These are phyloP conservation scores for Chloromyia formosa DNA, from an alignment of 2,888 invertebrate species.

Conservation along the genomic window DNA sequence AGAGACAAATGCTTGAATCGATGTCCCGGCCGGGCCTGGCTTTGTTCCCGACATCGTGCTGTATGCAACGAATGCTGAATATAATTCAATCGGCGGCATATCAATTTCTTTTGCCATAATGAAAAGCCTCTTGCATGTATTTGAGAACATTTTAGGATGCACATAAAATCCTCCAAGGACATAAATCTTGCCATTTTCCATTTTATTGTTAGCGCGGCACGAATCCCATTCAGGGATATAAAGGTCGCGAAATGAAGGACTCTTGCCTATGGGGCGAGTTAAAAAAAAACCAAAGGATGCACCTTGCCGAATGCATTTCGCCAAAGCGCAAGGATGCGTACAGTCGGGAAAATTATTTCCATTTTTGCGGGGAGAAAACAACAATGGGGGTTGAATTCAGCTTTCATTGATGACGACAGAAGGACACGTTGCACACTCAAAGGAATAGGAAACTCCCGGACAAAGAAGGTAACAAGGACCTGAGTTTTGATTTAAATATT, in stretches of 20 bases:
- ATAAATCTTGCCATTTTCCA: conserved; percentile 39
- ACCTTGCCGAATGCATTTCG: conserved; percentile 13
- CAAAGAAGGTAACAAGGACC: conserved; percentile 36
- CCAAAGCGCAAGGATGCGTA: conserved; percentile 6
- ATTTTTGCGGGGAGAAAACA: neutral
- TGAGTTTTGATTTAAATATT: conserved; percentile 47
- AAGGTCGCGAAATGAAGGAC: neutral
- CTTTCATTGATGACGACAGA: neutral
- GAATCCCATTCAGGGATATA: conserved; percentile 3
- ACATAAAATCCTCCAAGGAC: neutral
- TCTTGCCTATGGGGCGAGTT: neutral
- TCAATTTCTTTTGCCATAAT: conserved; percentile 24
- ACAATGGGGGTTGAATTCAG: neutral
- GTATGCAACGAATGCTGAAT: neutral
- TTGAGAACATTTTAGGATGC: conserved; percentile 9
- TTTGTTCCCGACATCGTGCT: conserved; percentile 1
- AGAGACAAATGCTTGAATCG: conserved; percentile 5
- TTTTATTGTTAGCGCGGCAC: conserved; percentile 33
- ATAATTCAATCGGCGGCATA: conserved; percentile 30
- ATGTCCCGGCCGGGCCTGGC: neutral
- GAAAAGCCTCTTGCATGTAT: conserved; percentile 23
- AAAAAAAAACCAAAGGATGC: neutral
- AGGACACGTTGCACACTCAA: neutral
- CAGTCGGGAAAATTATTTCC: neutral
- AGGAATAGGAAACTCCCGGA: conserved; percentile 22